Percentiles rank a stretch among this genome's conserved stretches.
Evolutionary conservation across 37 sponge, comb jelly and placozoan genomes (phyloP).

Genomic region (Axinella damicornis): DNA sequence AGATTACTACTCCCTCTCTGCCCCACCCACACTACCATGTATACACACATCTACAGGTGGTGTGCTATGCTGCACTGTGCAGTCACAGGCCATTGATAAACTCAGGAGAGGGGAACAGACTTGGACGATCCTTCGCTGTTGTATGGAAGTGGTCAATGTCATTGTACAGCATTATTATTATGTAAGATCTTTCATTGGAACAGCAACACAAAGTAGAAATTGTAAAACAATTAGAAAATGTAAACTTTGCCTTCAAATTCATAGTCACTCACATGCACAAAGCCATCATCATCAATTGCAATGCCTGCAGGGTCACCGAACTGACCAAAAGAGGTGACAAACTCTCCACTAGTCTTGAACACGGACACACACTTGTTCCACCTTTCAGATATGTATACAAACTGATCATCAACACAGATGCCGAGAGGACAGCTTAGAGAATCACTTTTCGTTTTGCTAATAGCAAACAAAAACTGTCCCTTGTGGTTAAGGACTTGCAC

Average conservation of each 20-base stretch:
- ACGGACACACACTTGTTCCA: neutral
- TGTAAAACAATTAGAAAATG: no score
- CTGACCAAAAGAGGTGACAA: slow-evolving; percentile 20
- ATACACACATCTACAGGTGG: no score
- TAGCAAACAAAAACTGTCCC: neutral
- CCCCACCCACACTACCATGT: no score
- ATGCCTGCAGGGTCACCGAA: neutral
- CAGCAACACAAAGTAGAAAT: no score
- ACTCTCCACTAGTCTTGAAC: neutral
- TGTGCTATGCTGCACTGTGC: no score
- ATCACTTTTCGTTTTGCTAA: neutral
- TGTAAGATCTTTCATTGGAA: no score
- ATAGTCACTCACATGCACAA: slow-evolving; percentile 22
- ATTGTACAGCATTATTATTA: no score
- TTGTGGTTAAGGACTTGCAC: neutral
- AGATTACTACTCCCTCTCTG: no score
- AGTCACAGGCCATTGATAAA: slow-evolving; percentile 79
- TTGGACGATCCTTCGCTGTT: no score
- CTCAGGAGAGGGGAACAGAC: slow-evolving; percentile 51
- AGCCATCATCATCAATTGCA: slow-evolving; percentile 29
- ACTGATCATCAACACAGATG: neutral
- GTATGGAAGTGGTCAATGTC: no score
- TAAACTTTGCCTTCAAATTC: no score
- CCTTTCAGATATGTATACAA: neutral
- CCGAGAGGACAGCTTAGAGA: neutral